These are phyloP conservation scores for Anguilla pacifica DNA, from an alignment of 2,797 vertebrate species.

Conservation along the genomic window DNA sequence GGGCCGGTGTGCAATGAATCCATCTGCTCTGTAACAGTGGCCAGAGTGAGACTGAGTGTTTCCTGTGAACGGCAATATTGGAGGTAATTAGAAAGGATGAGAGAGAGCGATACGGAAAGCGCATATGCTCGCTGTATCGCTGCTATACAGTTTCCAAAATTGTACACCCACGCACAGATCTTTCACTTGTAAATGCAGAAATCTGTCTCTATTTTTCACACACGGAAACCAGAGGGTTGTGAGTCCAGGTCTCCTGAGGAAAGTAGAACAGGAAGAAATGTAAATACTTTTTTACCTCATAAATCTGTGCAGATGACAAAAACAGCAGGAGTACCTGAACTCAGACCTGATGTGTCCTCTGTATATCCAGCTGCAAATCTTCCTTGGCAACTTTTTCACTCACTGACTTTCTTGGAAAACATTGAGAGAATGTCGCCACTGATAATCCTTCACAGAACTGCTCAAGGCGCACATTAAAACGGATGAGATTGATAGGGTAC, in stretches of 20 bases:
- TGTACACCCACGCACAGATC: not conserved
- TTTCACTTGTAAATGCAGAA: not conserved
- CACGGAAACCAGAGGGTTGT: not conserved
- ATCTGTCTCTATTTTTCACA: not conserved
- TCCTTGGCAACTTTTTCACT: not conserved
- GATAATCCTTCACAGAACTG: not conserved
- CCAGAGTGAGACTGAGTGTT: not conserved
- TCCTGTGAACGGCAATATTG: slow-evolving; percentile 5
- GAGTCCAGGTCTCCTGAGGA: not conserved
- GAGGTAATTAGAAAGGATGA: slow-evolving; percentile 12
- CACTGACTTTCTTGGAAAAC: not conserved
- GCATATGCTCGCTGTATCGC: slow-evolving; percentile 4
- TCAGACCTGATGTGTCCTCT: not conserved
- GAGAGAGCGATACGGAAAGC: not conserved
- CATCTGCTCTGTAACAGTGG: slow-evolving; percentile 10
- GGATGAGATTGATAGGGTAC: not conserved
- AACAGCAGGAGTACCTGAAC: not conserved
- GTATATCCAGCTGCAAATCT: not conserved
- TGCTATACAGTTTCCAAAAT: not conserved
- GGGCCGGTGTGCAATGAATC: not conserved
- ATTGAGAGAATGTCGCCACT: not conserved
- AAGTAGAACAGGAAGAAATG: not conserved
- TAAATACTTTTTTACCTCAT: not conserved
- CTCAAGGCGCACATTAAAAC: not conserved
- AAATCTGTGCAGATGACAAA: not conserved